phyloP scores from a whole-genome alignment of 2,888 invertebrate species.

The Cataglyphis albicans region DNA sequence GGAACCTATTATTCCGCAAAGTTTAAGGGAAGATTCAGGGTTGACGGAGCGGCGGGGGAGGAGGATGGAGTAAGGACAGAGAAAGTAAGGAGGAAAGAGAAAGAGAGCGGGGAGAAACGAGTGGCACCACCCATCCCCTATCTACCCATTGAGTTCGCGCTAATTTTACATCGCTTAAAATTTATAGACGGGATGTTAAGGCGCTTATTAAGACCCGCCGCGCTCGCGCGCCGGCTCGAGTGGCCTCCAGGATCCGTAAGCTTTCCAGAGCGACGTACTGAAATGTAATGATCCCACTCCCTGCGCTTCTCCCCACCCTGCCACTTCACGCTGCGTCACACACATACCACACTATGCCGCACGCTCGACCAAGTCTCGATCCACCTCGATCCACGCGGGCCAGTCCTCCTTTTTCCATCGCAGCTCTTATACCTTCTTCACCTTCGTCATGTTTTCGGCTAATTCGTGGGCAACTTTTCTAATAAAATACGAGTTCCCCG shows the following conservation, averaged over 20 bases:
- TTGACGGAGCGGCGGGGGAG: neutral
- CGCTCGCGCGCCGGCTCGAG: constrained; percentile 52
- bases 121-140: constrained; percentile 68
- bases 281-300: constrained; percentile 71
- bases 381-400: constrained; percentile 13
- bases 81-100: neutral
- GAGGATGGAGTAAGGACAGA: neutral
- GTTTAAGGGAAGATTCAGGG: constrained; percentile 58
- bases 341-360: neutral
- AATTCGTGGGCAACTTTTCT: constrained; percentile 78
- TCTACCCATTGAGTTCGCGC: constrained; percentile 75
- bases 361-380: constrained; percentile 46
- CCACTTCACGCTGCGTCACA: neutral
- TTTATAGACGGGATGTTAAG: constrained; percentile 82
- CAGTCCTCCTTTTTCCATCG: constrained; percentile 35
- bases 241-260: constrained; percentile 72
- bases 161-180: constrained; percentile 81
- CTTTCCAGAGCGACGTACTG: constrained; percentile 65
- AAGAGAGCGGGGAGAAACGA: neutral
- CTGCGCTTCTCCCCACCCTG: constrained; percentile 3
- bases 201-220: constrained; percentile 79
- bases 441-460: constrained; percentile 70
- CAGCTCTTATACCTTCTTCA: constrained; percentile 44
- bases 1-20: constrained; percentile 67
- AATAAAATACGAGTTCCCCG: constrained; percentile 78